These are phyloP conservation scores for Lycia hirtaria DNA, from an alignment of 2,888 invertebrate genomes.

Conservation along the genomic window DNA sequence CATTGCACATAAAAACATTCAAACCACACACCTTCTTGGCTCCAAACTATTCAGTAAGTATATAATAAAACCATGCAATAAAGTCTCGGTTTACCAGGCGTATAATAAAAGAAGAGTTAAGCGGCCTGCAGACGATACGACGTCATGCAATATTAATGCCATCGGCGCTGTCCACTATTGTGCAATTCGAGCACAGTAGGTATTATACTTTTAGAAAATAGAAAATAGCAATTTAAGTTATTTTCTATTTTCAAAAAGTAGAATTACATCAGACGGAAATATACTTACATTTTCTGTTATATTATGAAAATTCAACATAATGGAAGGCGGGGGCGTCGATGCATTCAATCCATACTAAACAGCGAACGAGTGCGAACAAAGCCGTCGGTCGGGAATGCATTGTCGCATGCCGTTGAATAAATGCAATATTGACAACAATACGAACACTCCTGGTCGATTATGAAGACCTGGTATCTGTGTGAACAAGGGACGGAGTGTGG, in stretches of 20 bases:
- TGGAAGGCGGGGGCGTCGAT: conserved; percentile 24
- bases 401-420: conserved; percentile 31
- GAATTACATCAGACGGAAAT: conserved; percentile 10
- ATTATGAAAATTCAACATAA: conserved; percentile 25
- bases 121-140: conserved; percentile 45
- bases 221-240: no score
- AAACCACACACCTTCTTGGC: no score
- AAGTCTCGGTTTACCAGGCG: conserved; percentile 49
- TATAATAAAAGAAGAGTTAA: conserved; percentile 51
- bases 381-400: conserved; percentile 36
- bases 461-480: conserved; percentile 30
- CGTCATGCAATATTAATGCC: conserved; percentile 60
- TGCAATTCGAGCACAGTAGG: not conserved
- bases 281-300: conserved; percentile 24
- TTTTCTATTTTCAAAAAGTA: conserved; percentile 8
- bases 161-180: conserved; percentile 10
- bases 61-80: conserved; percentile 45
- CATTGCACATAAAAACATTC: no score
- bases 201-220: no score
- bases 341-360: conserved; percentile 43
- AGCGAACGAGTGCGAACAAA: conserved; percentile 44
- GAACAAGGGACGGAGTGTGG: conserved; percentile 5
- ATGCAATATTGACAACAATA: conserved; percentile 39
- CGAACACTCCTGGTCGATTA: conserved; percentile 23
- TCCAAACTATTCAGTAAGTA: no score